Base-by-base conservation (phyloP, 1,140 invertebrate species). In the Oreohelix idahoensis region DNA sequence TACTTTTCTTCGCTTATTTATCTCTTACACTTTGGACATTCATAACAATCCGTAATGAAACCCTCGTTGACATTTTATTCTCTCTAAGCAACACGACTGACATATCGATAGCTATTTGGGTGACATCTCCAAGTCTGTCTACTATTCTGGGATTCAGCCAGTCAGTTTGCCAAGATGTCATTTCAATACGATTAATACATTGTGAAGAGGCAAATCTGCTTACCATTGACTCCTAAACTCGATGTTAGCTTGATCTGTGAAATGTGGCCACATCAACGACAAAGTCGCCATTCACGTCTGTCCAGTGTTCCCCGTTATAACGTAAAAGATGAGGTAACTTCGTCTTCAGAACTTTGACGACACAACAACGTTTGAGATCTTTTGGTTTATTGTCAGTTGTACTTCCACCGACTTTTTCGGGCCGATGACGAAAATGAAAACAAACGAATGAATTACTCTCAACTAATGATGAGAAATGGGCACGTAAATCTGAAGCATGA, bases 391-490 rank as follows among this genome's bases (percentile, higher is more conserved):
- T 32, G 23, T 80, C 71, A 17, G n/a, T 20, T 69, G 36, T 63
- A 17, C 29, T 73, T 38, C n/a, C 79, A 20, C 26, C 39, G 82
- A 76, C 20, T 45, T 51, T 63, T 86, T 93, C 94, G 38, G 94
- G 94, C 77, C 94, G 87, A 87, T 94, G 94, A 81, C 93, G 87
- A 87, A 93, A 94, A 88, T 94, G 94, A 86, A 94, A 94, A 88
- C 93, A 94, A 45, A 90, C 73, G 88, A 94, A 94, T 23, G 89
- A 90, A 70, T 88, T 89, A 45, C 87, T 90, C 88, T 95, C 94
- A 26, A 94, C 89, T 84, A 93, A 93, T 36, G 91, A 87, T 36
- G 93, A 93, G 85, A 94, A 94, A 87, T 91, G 94, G 69, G 93
- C 92, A 84, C 94, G 83, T 39, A 94, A 86, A 88, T 94, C 93